Conservation (phyloP, 2,888 invertebrate species). For the Eristalis tenax region DNA sequence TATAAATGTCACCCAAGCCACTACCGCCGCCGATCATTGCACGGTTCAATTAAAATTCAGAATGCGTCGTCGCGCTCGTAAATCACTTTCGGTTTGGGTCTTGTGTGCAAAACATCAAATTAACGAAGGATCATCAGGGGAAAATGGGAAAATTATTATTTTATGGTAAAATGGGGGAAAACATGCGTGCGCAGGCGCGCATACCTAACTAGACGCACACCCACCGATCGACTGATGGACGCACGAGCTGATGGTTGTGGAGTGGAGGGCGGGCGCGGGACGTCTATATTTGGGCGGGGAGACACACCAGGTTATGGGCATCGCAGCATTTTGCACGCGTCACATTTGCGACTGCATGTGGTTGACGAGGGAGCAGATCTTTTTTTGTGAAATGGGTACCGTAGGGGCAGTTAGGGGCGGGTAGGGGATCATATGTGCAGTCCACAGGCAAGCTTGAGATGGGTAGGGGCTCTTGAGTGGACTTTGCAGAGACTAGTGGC, state of each 20-base stretch:
- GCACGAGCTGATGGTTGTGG: neutral
- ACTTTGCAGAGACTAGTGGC: too few species aligned
- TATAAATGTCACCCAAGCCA: slow-evolving; percentile 42
- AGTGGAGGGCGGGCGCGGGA: slow-evolving; percentile 5
- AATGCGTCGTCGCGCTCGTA: slow-evolving; percentile 58
- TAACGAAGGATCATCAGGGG: slow-evolving; percentile 68
- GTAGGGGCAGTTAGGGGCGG: too few species aligned
- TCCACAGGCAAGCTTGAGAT: too few species aligned
- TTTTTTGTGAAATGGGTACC: too few species aligned
- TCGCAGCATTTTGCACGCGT: slow-evolving; percentile 28
- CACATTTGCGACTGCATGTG: neutral
- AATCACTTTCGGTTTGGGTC: slow-evolving; percentile 61
- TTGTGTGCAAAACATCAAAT: slow-evolving; percentile 68
- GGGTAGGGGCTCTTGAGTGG: too few species aligned
- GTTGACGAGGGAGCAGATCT: neutral
- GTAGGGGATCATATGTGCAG: too few species aligned
- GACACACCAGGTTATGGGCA: slow-evolving; percentile 50
- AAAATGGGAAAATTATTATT: slow-evolving; percentile 70
- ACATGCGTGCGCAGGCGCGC: slow-evolving; percentile 70
- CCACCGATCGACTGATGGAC: slow-evolving; percentile 22
- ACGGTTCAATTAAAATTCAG: slow-evolving; percentile 61
- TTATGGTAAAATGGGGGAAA: slow-evolving; percentile 69
- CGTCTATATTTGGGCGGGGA: slow-evolving; percentile 54
- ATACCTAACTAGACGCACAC: slow-evolving; percentile 60
- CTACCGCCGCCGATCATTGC: neutral